These are phyloP conservation scores for Euproctis similis DNA, from an alignment of 2,888 invertebrate genomes.

Conservation along the genomic window DNA sequence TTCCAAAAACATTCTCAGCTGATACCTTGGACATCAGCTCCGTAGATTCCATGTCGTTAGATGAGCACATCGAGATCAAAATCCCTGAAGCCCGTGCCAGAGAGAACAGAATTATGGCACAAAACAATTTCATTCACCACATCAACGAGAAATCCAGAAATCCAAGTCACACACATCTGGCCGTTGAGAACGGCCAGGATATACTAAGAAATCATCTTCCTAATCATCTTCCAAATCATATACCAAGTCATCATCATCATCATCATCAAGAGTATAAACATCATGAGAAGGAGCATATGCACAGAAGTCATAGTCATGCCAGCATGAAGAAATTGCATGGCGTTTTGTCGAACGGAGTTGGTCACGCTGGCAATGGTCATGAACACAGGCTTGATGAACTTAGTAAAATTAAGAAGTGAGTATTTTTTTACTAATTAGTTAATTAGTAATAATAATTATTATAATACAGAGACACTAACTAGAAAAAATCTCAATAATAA, in stretches of 20 bases:
- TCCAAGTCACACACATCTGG: constrained; percentile 51
- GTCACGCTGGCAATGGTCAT: constrained; percentile 48
- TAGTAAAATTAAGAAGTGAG: constrained; percentile 56
- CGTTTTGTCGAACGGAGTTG: constrained; percentile 54
- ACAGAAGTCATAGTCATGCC: constrained; percentile 63
- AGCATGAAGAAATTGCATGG: constrained; percentile 60
- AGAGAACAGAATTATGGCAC: constrained; percentile 67
- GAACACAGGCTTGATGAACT: constrained; percentile 48
- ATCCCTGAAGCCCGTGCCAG: constrained; percentile 69
- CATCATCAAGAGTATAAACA: constrained; percentile 22
- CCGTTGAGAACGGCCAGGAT: constrained; percentile 54
- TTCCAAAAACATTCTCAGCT: constrained; percentile 74
- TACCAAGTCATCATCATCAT: constrained; percentile 9
- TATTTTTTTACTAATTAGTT: too few relatives aligned
- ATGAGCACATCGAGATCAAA: constrained; percentile 77
- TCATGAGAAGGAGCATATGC: constrained; percentile 42
- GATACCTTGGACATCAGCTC: constrained; percentile 78
- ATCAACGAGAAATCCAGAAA: constrained; percentile 61
- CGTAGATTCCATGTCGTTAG: constrained; percentile 77
- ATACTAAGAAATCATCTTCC: constrained; percentile 28
- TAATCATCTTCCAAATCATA: constrained; percentile 2
- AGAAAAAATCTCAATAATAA: too few relatives aligned
- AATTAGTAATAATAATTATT: too few relatives aligned
- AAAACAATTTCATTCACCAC: constrained; percentile 64
- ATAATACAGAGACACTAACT: too few relatives aligned